Evolutionary conservation across 2,888 invertebrate species (phyloP).

Genomic region (Trachelus troglodyta): DNA sequence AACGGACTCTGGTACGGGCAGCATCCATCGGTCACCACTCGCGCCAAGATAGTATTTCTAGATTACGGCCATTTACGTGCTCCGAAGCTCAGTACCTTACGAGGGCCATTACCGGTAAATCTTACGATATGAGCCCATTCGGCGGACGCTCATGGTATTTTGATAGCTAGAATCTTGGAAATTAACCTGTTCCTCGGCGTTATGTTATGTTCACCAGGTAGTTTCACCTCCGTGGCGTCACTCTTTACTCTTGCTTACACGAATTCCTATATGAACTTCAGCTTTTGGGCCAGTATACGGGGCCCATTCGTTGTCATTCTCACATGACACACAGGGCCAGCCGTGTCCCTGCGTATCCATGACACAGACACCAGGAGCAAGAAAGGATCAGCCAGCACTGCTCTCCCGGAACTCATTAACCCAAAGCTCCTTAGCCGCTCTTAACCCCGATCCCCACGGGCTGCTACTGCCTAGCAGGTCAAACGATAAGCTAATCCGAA

Average conservation of each 20-base stretch:
- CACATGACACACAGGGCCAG: conserved; percentile 10
- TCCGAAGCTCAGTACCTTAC: conserved; percentile 47
- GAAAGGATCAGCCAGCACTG: background rate
- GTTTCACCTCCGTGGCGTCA: conserved; percentile 11
- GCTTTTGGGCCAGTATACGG: conserved; percentile 29
- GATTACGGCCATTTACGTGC: conserved; percentile 57
- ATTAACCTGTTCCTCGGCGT: conserved; percentile 52
- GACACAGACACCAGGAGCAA: background rate
- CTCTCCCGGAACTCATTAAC: conserved; percentile 50
- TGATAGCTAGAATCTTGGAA: conserved; percentile 48
- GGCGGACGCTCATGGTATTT: conserved; percentile 46
- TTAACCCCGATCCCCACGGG: conserved; percentile 52
- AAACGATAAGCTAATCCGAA: conserved; percentile 62
- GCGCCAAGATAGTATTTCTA: conserved; percentile 51
- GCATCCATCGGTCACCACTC: conserved; percentile 10
- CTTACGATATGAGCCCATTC: conserved; percentile 37
- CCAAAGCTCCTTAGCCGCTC: conserved; percentile 53
- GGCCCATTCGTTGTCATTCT: conserved; percentile 27
- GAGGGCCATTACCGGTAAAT: conserved; percentile 57
- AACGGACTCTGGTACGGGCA: background rate
- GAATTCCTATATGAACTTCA: conserved; percentile 14
- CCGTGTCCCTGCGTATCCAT: conserved; percentile 14
- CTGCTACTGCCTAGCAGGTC: conserved; percentile 38
- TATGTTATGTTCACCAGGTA: conserved; percentile 7
- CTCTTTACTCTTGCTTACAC: background rate